Evolutionary conservation across 2,888 invertebrate species (phyloP).

Genomic region (Anagyrus pseudococci): DNA sequence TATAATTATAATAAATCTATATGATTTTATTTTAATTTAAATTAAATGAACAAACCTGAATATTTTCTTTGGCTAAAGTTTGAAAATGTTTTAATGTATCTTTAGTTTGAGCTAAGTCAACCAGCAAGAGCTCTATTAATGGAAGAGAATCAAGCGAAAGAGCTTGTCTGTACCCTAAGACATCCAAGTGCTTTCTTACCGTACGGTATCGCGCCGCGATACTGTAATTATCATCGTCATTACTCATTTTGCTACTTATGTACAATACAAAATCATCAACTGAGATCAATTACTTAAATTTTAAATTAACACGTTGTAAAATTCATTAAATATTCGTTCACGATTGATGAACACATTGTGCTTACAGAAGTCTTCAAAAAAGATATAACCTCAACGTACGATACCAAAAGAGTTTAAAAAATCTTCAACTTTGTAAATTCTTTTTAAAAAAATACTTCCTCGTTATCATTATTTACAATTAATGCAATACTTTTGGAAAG

Average conservation of each 20-base stretch:
- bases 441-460: no score
- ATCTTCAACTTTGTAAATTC: no score
- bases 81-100: constrained; percentile 85
- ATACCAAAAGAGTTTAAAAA: no score
- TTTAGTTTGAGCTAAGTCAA: constrained; percentile 87
- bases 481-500: neutral
- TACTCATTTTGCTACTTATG: constrained; percentile 36
- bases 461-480: neutral
- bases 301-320: neutral
- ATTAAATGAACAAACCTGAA: constrained; percentile 64
- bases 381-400: no score
- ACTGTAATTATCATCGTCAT: constrained; percentile 48
- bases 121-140: constrained; percentile 79
- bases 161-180: constrained; percentile 81
- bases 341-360: neutral
- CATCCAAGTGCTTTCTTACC: constrained; percentile 77
- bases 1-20: neutral
- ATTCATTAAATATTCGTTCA: neutral
- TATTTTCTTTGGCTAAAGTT: constrained; percentile 73
- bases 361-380: no score
- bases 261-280: neutral
- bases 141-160: constrained; percentile 79
- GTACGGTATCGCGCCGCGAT: constrained; percentile 58
- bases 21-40: neutral
- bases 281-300: neutral